A percentile compares a stretch with the other conserved stretches of the same genome.
phyloP scores from a whole-genome alignment of 1,140 invertebrate genomes.

The Macrobrachium nipponense region DNA sequence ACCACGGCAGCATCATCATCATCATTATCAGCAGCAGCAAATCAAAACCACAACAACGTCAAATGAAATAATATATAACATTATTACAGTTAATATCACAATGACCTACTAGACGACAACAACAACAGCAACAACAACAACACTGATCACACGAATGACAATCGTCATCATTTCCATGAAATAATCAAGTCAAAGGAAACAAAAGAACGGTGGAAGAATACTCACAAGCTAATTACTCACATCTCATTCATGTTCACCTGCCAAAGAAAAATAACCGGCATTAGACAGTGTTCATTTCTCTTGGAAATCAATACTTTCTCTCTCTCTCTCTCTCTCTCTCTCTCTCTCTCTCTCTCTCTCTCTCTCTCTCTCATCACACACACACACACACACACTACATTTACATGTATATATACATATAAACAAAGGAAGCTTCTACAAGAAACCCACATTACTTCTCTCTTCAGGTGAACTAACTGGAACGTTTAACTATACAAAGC shows the following conservation, averaged over 20 bases:
- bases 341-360: background rate
- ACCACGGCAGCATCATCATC: too few relatives aligned
- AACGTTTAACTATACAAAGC: too few relatives aligned
- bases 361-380: background rate
- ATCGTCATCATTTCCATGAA: background rate
- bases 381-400: background rate
- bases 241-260: conserved; percentile 51
- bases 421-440: too few relatives aligned
- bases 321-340: background rate
- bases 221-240: conserved; percentile 38
- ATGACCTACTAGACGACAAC: too few relatives aligned
- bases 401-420: background rate
- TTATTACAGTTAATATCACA: too few relatives aligned
- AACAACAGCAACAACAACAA: background rate
- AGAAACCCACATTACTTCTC: too few relatives aligned
- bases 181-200: background rate
- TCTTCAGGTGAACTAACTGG: too few relatives aligned
- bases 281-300: background rate
- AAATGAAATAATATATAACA: too few relatives aligned
- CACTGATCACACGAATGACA: background rate
- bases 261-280: background rate
- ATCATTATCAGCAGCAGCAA: too few relatives aligned
- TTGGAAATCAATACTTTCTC: background rate
- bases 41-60: too few relatives aligned
- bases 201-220: background rate